Conservation (phyloP, 1,140 invertebrate species). For the Coenobita brevimanus region DNA sequence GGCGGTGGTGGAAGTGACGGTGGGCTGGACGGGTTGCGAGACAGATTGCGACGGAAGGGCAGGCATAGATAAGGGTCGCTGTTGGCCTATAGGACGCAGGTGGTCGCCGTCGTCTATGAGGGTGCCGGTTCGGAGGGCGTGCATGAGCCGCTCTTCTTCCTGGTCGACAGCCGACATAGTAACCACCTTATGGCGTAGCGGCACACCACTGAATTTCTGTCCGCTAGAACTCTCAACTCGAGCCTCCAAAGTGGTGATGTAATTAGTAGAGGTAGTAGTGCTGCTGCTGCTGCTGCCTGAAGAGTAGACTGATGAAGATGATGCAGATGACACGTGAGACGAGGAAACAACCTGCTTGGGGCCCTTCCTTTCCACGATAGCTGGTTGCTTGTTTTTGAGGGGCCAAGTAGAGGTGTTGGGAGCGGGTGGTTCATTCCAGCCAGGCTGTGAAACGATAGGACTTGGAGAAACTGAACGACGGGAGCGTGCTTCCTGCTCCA, state of each 20-base stretch:
- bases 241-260: conserved; percentile 67
- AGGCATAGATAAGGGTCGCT: conserved; percentile 27
- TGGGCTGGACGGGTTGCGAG: conserved; percentile 34
- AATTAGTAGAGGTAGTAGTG: conserved; percentile 56
- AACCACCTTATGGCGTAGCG: conserved; percentile 66
- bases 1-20: conserved; percentile 59
- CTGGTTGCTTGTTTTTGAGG: conserved; percentile 77
- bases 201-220: conserved; percentile 50
- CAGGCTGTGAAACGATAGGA: conserved; percentile 60
- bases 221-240: conserved; percentile 57
- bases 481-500: conserved; percentile 34
- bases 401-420: conserved; percentile 79
- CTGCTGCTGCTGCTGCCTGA: conserved; percentile 31
- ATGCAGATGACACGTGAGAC: conserved; percentile 16
- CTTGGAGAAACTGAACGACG: conserved; percentile 65
- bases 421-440: conserved; percentile 66
- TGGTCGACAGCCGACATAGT: conserved; percentile 80
- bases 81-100: conserved; percentile 73
- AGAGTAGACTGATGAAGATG: conserved; percentile 24
- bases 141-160: conserved; percentile 85
- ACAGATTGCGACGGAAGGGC: conserved; percentile 34
- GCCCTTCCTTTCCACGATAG: conserved; percentile 51
- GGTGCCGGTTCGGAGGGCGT: conserved; percentile 81
- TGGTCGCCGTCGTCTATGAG: conserved; percentile 66
- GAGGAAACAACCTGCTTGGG: conserved; percentile 66